These are phyloP conservation scores for Rapana venosa DNA, from an alignment of 2,888 invertebrate species.

Conservation along the genomic window DNA sequence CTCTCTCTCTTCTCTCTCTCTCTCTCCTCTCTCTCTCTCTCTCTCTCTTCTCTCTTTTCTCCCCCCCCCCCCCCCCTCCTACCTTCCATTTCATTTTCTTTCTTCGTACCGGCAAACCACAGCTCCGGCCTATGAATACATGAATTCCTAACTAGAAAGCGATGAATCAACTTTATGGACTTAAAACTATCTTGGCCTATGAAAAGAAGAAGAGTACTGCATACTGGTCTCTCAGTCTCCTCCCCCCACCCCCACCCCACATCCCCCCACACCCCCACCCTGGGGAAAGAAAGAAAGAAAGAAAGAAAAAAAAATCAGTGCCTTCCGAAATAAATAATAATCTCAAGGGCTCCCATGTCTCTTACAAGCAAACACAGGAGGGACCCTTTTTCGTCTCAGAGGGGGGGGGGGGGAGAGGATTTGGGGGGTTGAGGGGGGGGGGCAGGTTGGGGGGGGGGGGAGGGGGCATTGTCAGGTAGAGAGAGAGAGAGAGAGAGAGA, in stretches of 20 bases:
- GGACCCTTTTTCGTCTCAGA: neutral
- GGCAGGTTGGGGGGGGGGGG: neutral
- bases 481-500: neutral
- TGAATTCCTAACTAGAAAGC: neutral
- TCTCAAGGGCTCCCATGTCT: neutral
- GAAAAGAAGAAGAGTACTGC: neutral
- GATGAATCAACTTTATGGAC: neutral
- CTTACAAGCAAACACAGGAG: constrained; percentile 12
- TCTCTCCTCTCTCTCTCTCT: no score
- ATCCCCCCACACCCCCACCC: no score
- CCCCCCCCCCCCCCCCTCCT: no score
- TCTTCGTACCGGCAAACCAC: neutral
- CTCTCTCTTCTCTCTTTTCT: no score
- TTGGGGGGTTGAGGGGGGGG: neutral
- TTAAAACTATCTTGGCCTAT: neutral
- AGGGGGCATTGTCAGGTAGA: neutral
- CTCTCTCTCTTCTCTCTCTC: no score
- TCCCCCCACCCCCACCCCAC: no score
- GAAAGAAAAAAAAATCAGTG: neutral
- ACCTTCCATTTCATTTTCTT: no score
- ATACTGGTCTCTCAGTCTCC: neutral
- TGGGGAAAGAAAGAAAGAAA: no score
- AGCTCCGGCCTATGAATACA: neutral
- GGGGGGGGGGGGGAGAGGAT: neutral
- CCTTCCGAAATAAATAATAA: neutral